Percentiles rank a stretch among this genome's conserved stretches.
Evolutionary conservation across 1,140 invertebrate genomes (phyloP).

Genomic region (Reticulitermes speratus): DNA sequence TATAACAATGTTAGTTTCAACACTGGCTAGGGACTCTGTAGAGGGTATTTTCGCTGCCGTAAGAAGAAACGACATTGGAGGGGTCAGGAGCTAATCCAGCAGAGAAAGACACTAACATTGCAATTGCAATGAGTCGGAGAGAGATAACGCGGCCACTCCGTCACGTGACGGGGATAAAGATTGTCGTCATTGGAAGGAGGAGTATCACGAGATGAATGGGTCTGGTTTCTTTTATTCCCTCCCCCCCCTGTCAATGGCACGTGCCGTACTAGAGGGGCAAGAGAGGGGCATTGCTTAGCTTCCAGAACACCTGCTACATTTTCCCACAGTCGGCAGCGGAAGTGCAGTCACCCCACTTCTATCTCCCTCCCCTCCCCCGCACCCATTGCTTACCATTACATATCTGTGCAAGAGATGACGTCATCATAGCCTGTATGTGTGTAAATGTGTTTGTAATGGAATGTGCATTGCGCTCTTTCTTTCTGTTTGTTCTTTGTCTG

Average conservation of each 20-base stretch:
- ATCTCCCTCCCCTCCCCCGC: background rate
- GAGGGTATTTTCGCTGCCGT: background rate
- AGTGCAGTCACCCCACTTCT: constrained; percentile 26
- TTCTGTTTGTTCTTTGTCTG: background rate
- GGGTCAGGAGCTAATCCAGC: background rate
- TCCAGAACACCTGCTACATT: constrained; percentile 28
- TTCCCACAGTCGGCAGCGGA: constrained; percentile 30
- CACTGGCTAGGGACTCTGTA: background rate
- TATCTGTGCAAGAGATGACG: background rate
- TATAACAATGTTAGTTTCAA: background rate
- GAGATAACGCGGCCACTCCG: background rate
- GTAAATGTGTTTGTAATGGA: background rate
- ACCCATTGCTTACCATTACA: background rate
- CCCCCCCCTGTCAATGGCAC: background rate
- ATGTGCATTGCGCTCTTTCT: background rate
- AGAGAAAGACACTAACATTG: background rate
- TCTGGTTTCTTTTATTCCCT: background rate
- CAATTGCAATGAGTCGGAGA: background rate
- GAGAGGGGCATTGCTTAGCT: background rate
- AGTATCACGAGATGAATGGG: background rate
- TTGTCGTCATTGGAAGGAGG: background rate
- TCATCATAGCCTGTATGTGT: background rate
- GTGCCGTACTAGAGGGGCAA: background rate
- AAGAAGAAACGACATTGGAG: background rate
- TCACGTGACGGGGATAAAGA: background rate